Evolutionary conservation across 1,140 invertebrate species (phyloP).

Genomic region (Psilanteris sp.): DNA sequence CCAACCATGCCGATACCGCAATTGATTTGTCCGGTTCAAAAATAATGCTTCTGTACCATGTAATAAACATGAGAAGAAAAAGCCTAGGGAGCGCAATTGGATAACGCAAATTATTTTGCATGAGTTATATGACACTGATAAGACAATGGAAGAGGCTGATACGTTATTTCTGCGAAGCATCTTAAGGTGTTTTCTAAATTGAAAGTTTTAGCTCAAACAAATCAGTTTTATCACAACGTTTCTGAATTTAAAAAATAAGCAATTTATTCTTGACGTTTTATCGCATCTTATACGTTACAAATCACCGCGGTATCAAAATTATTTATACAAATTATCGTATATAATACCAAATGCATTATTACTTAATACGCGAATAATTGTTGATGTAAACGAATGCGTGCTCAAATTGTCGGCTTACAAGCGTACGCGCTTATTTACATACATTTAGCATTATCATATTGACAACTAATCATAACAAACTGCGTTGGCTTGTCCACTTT

Average conservation of each 20-base stretch:
- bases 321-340: too few species aligned
- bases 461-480: conserved; percentile 20
- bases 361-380: too few species aligned
- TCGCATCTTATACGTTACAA: too few species aligned
- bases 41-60: conserved; percentile 48
- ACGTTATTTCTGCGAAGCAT: conserved; percentile 17
- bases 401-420: background rate
- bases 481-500: conserved; percentile 25
- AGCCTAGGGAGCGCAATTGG: conserved; percentile 34
- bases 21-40: conserved; percentile 53
- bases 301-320: too few species aligned
- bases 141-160: conserved; percentile 12
- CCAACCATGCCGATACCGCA: conserved; percentile 35
- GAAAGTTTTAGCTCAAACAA: too few species aligned
- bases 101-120: conserved; percentile 56
- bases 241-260: too few species aligned
- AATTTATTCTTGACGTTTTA: too few species aligned
- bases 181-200: conserved; percentile 44
- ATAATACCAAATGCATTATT: too few species aligned
- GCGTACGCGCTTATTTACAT: background rate
- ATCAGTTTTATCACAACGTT: too few species aligned
- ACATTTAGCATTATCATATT: background rate
- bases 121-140: conserved; percentile 43
- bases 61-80: conserved; percentile 51
- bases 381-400: too few species aligned